Evolutionary conservation across 2,888 invertebrate genomes (phyloP), one percentile per base, ranked within the genome.

Genomic region (Xylocampa areola): DNA sequence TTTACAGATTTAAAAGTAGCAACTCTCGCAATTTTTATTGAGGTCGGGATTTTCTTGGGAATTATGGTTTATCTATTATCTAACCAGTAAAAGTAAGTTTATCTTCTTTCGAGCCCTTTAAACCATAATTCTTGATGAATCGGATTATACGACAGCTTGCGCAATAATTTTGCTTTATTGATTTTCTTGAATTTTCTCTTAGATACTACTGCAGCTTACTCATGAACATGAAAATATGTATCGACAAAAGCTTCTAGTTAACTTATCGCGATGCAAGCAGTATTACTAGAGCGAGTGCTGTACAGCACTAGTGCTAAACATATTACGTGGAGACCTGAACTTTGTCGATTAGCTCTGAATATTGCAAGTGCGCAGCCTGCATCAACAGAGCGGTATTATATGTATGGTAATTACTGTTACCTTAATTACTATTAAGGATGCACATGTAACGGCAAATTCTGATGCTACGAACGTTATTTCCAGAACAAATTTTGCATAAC

Each of bases 401-500:
- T 45, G 13, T 51, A 63, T 41, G 52, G 55, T 60, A 67, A 74
- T 74, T 60, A 70, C 66, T 64, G 53, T 51, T 60, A 64, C 54
- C 58, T 73, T 73, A 64, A 73, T 76, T 65, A 58, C 39, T 68
- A 47, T 37, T 7, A 44, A 25, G 17, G 14, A 64, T 47, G 25
- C 50, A 68, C 52, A 61, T 45, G 57, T 73, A 77, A 77, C 78
- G 71, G 77, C 54, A 63, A 76, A 72, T 68, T 71, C 36, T 58
- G 63, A 45, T 37, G 55, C 51, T 62, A 64, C 49, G 54, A 60
- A 54, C 61, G 66, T 57, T 76, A 53, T 39, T 71, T 68, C 52
- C 49, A 60, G 57, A 61, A 76, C 54, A 27, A 85, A 87, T 85
- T 71, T 77, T 25, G 71, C 84, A 88, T 88, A 84, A 90, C 84